These are phyloP conservation scores for Aurelia sp. DNA, from an alignment of 30 jellyfish, hydroid and myxozoan genomes.

Conservation along the genomic window DNA sequence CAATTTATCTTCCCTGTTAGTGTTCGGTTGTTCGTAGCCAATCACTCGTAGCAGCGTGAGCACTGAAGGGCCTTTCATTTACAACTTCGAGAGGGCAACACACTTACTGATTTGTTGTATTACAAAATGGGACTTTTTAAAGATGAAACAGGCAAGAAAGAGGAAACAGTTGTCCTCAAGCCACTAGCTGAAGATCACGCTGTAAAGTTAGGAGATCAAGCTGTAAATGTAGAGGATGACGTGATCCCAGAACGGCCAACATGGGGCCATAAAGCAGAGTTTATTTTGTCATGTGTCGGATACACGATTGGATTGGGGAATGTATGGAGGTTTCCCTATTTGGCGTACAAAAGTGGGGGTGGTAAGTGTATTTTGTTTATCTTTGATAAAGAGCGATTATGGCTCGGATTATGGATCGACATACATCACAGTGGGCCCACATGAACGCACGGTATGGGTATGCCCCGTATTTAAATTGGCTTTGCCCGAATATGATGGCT, in stretches of 20 bases:
- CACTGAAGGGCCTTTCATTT: too few species aligned
- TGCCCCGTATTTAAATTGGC: too few species aligned
- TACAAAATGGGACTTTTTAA: constrained; percentile 43
- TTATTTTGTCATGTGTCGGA: constrained; percentile 89
- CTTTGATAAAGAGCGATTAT: neutral
- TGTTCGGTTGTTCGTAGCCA: too few species aligned
- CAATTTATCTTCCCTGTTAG: too few species aligned
- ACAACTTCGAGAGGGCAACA: too few species aligned
- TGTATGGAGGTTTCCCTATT: constrained; percentile 93
- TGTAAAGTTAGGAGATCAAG: neutral
- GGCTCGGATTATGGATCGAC: neutral
- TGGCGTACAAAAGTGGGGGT: constrained; percentile 95
- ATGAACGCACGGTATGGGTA: too few species aligned
- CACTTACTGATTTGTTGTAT: too few species aligned
- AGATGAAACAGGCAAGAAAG: constrained; percentile 18
- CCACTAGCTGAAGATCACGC: constrained; percentile 11
- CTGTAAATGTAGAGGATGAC: neutral
- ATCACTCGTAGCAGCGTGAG: too few species aligned
- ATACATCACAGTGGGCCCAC: neutral
- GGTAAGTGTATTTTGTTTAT: constrained; percentile 47
- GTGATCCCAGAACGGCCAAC: constrained; percentile 68
- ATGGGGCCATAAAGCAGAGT: constrained; percentile 94
- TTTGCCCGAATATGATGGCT: too few species aligned
- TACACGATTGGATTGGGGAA: constrained; percentile 93
- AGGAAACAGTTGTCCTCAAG: constrained; percentile 37